Base-by-base conservation (phyloP, 2,113 vertebrate species). In the Solea senegalensis region DNA sequence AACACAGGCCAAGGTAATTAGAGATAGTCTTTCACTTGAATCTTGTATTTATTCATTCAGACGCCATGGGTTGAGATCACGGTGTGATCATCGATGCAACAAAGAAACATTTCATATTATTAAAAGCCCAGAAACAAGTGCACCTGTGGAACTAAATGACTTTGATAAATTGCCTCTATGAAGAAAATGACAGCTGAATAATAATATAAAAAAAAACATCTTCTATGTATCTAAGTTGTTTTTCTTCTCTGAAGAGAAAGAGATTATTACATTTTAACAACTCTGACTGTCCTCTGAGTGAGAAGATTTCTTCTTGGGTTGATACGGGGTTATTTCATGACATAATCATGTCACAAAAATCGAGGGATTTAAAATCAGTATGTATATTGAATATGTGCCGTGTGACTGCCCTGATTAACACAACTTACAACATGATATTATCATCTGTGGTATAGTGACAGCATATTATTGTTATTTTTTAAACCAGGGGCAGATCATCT, bases 241-340 rank as follows among this genome's bases (percentile, higher is more conserved):
- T 48, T 57, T 57, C 40, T 53, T 49, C 67, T 80, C 49, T 59
- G 54, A 70, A 8, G 28, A 74, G 76, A 63, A 74, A 61, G 57
- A 65, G 52, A 87, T 78, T 56, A 84, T 60, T 55, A 45, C 43
- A 65, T 82, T 34, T 72, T 54, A 58, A 5, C 58, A 34, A 65
- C 58, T 74, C 49, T 50, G 34, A 61, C 48, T 62, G 75, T 56
- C 52, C 59, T 78, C 65, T 12, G 46, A 63, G 34, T 10, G 26
- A 26, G 6, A 2, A 13, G 34, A 51, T 34, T 2, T 21, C 50
- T 50, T 61, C 8, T 44, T 14, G 45, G 21, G 43, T n/a, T 10
- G 15, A 4, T n/a, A 3, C 9, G 53, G 11, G 8, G 7, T 8
- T 65, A 16, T 65, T 65, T 13, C 44, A 45, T 9, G 12, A 67